Evolutionary conservation across 2,797 vertebrate genomes (phyloP).

Genomic region (Poeciliopsis paucimaculata): DNA sequence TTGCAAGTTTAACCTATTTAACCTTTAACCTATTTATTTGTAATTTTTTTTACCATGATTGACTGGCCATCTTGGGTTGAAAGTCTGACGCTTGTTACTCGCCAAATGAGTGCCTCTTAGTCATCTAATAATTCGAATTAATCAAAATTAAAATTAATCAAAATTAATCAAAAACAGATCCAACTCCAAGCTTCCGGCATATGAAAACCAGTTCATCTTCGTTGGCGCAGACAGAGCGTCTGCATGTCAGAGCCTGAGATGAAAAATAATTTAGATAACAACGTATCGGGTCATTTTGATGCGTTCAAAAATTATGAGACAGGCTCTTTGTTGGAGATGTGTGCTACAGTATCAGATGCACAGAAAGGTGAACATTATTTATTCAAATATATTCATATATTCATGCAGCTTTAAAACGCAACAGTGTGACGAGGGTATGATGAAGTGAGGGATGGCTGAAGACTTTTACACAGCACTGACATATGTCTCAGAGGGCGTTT

Average conservation of each 20-base stretch:
- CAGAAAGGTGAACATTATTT: neutral
- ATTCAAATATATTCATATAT: neutral
- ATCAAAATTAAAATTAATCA: too few relatives aligned
- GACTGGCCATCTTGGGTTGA: neutral
- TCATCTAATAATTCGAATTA: neutral
- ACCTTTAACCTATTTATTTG: neutral
- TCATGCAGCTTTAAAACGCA: neutral
- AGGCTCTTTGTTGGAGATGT: neutral
- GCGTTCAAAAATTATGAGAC: neutral
- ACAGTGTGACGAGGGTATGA: neutral
- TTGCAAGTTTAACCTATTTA: too few relatives aligned
- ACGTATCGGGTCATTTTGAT: neutral
- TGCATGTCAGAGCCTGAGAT: neutral
- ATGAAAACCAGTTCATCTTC: neutral
- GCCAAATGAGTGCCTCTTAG: neutral
- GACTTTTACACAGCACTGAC: constrained; percentile 8
- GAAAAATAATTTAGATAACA: neutral
- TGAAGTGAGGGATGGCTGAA: constrained; percentile 4
- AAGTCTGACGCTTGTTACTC: neutral
- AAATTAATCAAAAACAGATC: neutral
- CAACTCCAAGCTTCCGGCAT: neutral
- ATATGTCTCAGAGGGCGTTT: constrained; percentile 59
- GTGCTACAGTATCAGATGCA: neutral
- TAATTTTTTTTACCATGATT: neutral
- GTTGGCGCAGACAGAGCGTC: neutral